These are phyloP conservation scores for Andricus curvator DNA, from an alignment of 2,888 invertebrate species.

Conservation along the genomic window DNA sequence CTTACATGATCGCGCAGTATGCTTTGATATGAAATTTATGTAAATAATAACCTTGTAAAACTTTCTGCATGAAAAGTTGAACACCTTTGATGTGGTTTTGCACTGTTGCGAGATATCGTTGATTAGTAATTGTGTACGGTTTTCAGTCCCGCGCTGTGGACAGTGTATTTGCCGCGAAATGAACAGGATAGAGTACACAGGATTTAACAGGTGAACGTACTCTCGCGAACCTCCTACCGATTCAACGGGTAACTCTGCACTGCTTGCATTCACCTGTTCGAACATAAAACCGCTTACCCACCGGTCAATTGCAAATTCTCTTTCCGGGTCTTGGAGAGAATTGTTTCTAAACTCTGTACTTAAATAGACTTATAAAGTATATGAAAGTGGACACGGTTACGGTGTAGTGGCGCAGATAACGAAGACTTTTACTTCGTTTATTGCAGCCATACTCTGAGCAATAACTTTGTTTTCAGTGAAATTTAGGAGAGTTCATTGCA, in stretches of 20 bases:
- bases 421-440: background rate
- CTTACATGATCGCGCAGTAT: too few species aligned
- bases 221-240: background rate
- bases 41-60: too few species aligned
- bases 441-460: too few species aligned
- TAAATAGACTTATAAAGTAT: background rate
- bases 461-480: too few species aligned
- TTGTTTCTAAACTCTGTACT: background rate
- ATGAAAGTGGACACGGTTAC: background rate
- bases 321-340: constrained; percentile 17
- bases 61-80: background rate
- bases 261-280: constrained; percentile 16
- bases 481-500: too few species aligned
- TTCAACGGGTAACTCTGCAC: background rate
- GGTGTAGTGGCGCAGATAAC: background rate
- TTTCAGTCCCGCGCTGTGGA: background rate
- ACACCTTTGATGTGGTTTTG: background rate
- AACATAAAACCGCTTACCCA: background rate
- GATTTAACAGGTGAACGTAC: background rate
- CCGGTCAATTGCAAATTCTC: constrained; percentile 10
- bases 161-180: background rate
- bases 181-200: too few species aligned
- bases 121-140: background rate
- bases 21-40: too few species aligned
- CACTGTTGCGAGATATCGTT: background rate